Evolutionary conservation across 2,797 vertebrate genomes (phyloP), one percentile per base, ranked within the genome.

Genomic region (Crax fasciolata): DNA sequence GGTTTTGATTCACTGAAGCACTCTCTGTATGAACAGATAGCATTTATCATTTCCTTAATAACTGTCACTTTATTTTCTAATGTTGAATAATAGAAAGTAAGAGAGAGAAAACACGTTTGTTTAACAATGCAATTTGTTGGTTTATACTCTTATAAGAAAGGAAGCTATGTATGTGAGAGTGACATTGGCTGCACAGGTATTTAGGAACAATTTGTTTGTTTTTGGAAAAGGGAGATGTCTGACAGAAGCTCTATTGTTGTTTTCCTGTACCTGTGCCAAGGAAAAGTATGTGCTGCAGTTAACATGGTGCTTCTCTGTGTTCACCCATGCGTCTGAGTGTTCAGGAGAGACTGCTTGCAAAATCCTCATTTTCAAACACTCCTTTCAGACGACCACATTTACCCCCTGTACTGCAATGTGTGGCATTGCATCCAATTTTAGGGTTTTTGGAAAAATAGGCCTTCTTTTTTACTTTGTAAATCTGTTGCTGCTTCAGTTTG

Each of bases 1-100:
- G 61, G 57, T 87, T 91, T 96, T 94, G 55, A 95, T 89, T 95
- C 92, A 94, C 76, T 91, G 87, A 96, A 96, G n/a, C 46, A 91
- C n/a, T 92, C 88, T 95, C 90, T 41, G 11, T 92, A 25, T 44
- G 63, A 96, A 80, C 38, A 81, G 68, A 91, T 95, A 95, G 75
- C n/a, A 87, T 89, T 95, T 74, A 94, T 94, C 54, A 91, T 91
- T 93, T 93, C 44, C 84, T 79, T 96, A 91, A 95, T 84, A 94
- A 74, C 77, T 96, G 52, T 90, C 72, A 88, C 85, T 95, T 90
- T 96, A 62, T 32, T 88, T 73, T 84, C 91, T 92, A 89, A 76
- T 84, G 43, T 91, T 89, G 87, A 95, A 84, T 87, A 79, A 91
- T 93, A 4, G 2, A 70, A 86, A 88, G 49, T 49, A 70, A 77